phyloP scores from a whole-genome alignment of 2,797 vertebrate genomes.

The Meda fulgida region DNA sequence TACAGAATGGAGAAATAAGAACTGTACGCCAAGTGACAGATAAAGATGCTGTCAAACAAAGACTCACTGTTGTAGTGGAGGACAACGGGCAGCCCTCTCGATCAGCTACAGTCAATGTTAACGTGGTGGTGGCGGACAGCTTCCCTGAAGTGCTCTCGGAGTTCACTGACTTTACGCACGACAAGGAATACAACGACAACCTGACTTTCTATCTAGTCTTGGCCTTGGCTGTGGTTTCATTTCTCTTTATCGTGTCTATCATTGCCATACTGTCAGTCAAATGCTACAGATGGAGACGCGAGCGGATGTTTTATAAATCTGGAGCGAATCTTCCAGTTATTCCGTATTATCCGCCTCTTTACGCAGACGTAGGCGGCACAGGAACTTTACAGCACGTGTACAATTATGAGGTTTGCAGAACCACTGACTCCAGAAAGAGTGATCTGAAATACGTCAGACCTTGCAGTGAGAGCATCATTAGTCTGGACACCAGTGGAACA shows the following conservation, averaged over 20 bases:
- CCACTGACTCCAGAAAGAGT: conserved; percentile 65
- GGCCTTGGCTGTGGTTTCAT: conserved; percentile 64
- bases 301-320: conserved; percentile 60
- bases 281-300: conserved; percentile 62
- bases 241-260: conserved; percentile 64
- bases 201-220: conserved; percentile 51
- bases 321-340: conserved; percentile 63
- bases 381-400: conserved; percentile 63
- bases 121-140: conserved; percentile 64
- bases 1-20: conserved; percentile 67
- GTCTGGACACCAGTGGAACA: conserved; percentile 30
- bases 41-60: conserved; percentile 67
- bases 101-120: conserved; percentile 37
- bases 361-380: conserved; percentile 62
- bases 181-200: conserved; percentile 55
- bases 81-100: conserved; percentile 37
- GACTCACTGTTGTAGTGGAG: conserved; percentile 69
- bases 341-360: conserved; percentile 66
- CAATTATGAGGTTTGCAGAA: conserved; percentile 65
- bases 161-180: conserved; percentile 60
- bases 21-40: conserved; percentile 61
- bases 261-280: conserved; percentile 59
- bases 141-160: conserved; percentile 68
- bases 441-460: conserved; percentile 56
- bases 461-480: conserved; percentile 46